A percentile compares a stretch with the other conserved stretches of the same genome.
Evolutionary conservation across 2,888 invertebrate genomes (phyloP).

Genomic region (Sarcophaga subvicina): DNA sequence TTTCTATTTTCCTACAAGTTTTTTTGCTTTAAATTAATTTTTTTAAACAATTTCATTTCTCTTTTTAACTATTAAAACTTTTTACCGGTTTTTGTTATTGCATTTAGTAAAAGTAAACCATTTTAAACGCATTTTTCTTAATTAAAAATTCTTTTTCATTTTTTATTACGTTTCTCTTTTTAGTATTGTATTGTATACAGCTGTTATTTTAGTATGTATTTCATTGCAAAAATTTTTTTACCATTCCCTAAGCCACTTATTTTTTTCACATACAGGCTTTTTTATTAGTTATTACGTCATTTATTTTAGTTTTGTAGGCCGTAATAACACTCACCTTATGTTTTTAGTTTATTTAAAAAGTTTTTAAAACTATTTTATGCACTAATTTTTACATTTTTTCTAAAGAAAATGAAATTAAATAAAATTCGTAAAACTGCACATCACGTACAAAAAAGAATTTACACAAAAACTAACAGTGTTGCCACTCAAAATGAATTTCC

Average conservation of each 20-base stretch:
- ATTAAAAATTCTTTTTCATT: background rate
- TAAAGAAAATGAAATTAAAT: constrained; percentile 66
- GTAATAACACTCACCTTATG: constrained; percentile 63
- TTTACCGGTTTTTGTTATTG: background rate
- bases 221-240: constrained; percentile 55
- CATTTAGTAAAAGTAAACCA: too few relatives aligned
- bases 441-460: constrained; percentile 67
- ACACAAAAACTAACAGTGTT: constrained; percentile 50
- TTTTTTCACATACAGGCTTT: constrained; percentile 37
- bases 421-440: constrained; percentile 66
- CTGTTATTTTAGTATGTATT: constrained; percentile 67
- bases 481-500: constrained; percentile 1
- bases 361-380: constrained; percentile 68
- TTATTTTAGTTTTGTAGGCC: constrained; percentile 12
- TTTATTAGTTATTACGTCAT: constrained; percentile 64
- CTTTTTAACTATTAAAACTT: background rate
- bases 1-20: background rate
- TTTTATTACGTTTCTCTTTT: constrained; percentile 4
- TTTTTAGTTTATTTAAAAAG: constrained; percentile 65
- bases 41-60: constrained; percentile 8
- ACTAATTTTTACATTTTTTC: constrained; percentile 70
- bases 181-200: constrained; percentile 49
- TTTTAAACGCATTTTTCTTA: background rate
- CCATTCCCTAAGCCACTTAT: constrained; percentile 36
- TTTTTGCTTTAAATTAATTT: constrained; percentile 31